phyloP scores from a whole-genome alignment of 2,797 vertebrate genomes.

The Crypturellus tataupa region DNA sequence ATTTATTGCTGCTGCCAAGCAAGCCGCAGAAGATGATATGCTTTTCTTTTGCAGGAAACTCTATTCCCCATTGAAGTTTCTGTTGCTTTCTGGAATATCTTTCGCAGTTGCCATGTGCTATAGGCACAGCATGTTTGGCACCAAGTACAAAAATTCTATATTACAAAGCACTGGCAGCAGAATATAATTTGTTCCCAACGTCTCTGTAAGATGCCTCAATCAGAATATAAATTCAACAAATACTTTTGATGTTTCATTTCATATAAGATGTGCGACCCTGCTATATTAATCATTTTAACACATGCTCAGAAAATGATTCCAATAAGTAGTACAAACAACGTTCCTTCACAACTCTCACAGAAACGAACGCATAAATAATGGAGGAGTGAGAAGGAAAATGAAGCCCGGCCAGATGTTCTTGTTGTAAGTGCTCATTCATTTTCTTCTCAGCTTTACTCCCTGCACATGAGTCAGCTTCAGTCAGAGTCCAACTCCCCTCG shows the following conservation, averaged over 20 bases:
- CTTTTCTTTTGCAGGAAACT: not conserved
- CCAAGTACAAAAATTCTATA: not conserved
- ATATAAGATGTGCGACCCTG: not conserved
- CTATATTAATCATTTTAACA: not conserved
- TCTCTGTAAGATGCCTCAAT: not conserved
- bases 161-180: not conserved
- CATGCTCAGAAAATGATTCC: not conserved
- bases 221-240: not conserved
- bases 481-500: not conserved
- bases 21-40: rapidly evolving
- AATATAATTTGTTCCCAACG: not conserved
- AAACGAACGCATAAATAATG: not conserved
- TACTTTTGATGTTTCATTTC: not conserved
- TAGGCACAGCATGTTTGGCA: not conserved
- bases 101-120: not conserved
- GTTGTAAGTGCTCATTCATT: slow-evolving; percentile 18
- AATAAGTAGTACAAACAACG: not conserved
- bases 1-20: rapidly evolving
- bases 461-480: not conserved
- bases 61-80: not conserved
- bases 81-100: not conserved
- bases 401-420: slow-evolving; percentile 35
- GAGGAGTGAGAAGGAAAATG: slow-evolving; percentile 40
- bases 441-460: not conserved
- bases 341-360: slow-evolving; percentile 3